A percentile compares a stretch with the other conserved stretches of the same genome.
Conservation (phyloP, 2,888 invertebrate species). For the Meandrusa payeni region DNA sequence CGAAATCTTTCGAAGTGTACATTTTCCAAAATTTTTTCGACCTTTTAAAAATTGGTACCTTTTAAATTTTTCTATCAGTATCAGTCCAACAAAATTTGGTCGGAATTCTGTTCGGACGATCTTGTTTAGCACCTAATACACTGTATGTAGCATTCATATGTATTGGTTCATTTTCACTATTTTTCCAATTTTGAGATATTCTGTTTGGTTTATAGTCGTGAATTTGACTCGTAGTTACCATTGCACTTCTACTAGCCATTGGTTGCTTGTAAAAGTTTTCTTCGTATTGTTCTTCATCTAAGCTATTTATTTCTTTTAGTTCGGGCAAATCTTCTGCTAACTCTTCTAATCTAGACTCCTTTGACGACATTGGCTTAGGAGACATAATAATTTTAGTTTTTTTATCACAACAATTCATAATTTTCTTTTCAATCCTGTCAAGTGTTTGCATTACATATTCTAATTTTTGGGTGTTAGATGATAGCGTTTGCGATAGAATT, state of each 20-base stretch:
- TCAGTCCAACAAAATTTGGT: slow-evolving; percentile 69
- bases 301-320: slow-evolving; percentile 41
- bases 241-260: slow-evolving; percentile 32
- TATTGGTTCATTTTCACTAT: slow-evolving; percentile 44
- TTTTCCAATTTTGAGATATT: slow-evolving; percentile 32
- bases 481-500: slow-evolving; percentile 37
- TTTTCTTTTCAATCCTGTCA: slow-evolving; percentile 49
- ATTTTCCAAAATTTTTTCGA: too few relatives aligned
- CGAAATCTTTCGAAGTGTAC: too few relatives aligned
- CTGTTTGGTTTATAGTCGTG: slow-evolving; percentile 24
- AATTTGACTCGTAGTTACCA: slow-evolving; percentile 27
- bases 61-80: slow-evolving; percentile 37
- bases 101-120: slow-evolving; percentile 51
- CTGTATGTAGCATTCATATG: slow-evolving; percentile 26
- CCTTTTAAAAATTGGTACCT: too few relatives aligned
- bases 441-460: slow-evolving; percentile 54
- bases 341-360: slow-evolving; percentile 54
- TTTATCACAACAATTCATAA: slow-evolving; percentile 33
- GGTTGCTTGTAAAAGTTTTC: slow-evolving; percentile 36
- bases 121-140: slow-evolving; percentile 40
- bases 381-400: slow-evolving; percentile 28
- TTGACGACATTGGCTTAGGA: slow-evolving; percentile 26
- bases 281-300: slow-evolving; percentile 47
- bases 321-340: slow-evolving; percentile 49
- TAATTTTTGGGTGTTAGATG: slow-evolving; percentile 45